Evolutionary conservation across 2,888 invertebrate genomes (phyloP).

Genomic region (Eurytoma adleriae): DNA sequence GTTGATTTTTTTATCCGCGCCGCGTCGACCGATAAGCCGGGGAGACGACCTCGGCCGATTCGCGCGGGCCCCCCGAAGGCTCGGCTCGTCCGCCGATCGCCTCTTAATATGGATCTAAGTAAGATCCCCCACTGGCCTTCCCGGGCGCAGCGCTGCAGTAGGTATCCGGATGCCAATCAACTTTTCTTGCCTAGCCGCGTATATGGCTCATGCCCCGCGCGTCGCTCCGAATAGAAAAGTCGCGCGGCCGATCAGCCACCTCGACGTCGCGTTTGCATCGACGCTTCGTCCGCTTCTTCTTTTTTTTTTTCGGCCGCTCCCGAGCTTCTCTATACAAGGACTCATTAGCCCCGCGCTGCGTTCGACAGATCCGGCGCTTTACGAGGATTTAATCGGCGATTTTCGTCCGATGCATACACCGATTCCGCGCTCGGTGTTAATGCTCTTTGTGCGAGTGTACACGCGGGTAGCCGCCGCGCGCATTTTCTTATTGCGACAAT

Average conservation of each 20-base stretch:
- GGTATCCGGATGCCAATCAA: conserved; percentile 53
- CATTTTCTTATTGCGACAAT: no score
- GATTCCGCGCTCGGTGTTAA: neutral
- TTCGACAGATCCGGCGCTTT: neutral
- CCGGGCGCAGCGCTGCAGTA: conserved; percentile 41
- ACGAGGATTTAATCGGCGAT: neutral
- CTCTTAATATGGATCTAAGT: conserved; percentile 48
- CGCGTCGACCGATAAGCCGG: conserved; percentile 23
- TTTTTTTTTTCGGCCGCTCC: neutral
- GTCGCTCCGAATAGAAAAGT: conserved; percentile 11
- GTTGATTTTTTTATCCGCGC: conserved; percentile 1
- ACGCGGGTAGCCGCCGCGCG: no score
- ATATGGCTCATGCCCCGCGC: conserved; percentile 13
- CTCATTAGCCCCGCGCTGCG: neutral
- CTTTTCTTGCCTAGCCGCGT: conserved; percentile 57
- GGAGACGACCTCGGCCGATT: neutral
- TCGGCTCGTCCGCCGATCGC: conserved; percentile 11
- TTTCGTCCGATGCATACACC: neutral
- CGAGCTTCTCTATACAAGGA: conserved; percentile 13
- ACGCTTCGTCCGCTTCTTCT: neutral
- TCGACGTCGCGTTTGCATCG: conserved; percentile 5
- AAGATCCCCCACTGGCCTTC: conserved; percentile 38
- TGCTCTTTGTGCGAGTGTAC: neutral
- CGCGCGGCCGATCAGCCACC: conserved; percentile 22
- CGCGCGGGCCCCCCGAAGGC: conserved; percentile 22